These are phyloP conservation scores for Hipposideros armiger DNA, from an alignment of 2,113 vertebrate genomes.

Conservation along the genomic window DNA sequence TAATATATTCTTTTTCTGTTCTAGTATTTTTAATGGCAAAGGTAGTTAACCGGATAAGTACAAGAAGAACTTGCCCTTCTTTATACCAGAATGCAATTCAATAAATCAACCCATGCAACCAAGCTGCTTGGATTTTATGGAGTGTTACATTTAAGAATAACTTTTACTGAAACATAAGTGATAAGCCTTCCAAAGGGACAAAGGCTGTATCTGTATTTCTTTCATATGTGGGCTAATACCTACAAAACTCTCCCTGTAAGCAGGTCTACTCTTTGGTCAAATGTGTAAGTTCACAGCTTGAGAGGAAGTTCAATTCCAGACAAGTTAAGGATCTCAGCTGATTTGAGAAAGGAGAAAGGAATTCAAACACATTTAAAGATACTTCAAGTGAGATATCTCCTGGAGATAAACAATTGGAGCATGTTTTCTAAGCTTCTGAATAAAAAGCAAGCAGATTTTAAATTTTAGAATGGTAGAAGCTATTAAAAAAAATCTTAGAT, in stretches of 20 bases:
- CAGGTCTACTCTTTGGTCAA: not conserved
- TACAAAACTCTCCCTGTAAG: not conserved
- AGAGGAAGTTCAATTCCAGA: not conserved
- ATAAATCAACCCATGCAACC: not conserved
- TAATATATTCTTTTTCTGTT: not conserved
- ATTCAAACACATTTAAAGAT: not conserved
- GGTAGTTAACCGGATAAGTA: not conserved
- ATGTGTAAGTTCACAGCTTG: not conserved
- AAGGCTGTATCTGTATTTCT: not conserved
- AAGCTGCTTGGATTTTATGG: not conserved
- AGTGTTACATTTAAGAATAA: not conserved
- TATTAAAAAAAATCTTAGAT: not conserved
- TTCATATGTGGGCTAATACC: not conserved
- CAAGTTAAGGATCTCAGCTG: not conserved
- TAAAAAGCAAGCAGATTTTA: not conserved
- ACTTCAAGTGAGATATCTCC: not conserved
- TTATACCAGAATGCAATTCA: not conserved
- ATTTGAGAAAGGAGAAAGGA: not conserved
- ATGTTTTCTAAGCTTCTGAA: slow-evolving; percentile 3
- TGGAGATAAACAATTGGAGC: not conserved
- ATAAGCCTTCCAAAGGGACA: not conserved
- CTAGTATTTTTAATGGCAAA: not conserved
- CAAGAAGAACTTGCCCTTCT: not conserved
- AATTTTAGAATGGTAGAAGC: not conserved
- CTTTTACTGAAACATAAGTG: not conserved